Evolutionary conservation across 2,113 vertebrate species (phyloP).

Genomic region (Tursiops truncatus): DNA sequence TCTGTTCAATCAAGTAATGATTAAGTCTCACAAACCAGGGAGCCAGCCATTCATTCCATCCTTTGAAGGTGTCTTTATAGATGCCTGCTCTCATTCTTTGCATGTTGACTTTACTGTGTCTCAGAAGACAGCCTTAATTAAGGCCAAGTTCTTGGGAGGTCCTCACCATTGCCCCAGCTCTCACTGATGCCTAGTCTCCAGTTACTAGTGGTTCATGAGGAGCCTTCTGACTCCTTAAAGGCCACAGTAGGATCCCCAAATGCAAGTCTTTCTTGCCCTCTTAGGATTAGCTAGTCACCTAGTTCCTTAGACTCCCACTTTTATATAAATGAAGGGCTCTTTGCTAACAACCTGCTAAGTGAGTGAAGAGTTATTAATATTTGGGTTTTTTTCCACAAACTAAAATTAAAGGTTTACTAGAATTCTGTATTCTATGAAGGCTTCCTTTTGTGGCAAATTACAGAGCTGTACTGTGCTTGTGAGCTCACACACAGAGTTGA

Average conservation of each 20-base stretch:
- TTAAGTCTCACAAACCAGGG: neutral
- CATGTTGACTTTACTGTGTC: conserved; percentile 23
- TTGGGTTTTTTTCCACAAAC: conserved; percentile 49
- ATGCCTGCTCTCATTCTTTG: conserved; percentile 13
- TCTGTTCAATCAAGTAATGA: neutral
- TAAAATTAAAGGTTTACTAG: conserved; percentile 26
- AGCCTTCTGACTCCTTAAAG: conserved; percentile 16
- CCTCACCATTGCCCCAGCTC: neutral
- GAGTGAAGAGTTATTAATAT: neutral
- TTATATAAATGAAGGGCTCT: neutral
- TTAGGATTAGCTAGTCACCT: neutral
- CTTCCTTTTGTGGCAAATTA: conserved; percentile 32
- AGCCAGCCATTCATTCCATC: neutral
- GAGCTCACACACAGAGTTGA: neutral
- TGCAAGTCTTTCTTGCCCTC: conserved; percentile 1
- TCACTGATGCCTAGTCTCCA: conserved; percentile 14
- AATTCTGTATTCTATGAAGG: conserved; percentile 16
- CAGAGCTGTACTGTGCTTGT: neutral
- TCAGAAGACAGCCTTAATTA: conserved; percentile 47
- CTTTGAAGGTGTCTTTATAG: conserved; percentile 26
- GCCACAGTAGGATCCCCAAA: neutral
- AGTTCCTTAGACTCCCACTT: conserved; percentile 18
- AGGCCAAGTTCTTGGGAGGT: neutral
- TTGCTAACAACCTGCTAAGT: conserved; percentile 15
- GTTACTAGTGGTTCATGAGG: neutral